Evolutionary conservation across 2,888 invertebrate genomes (phyloP).

Genomic region (Amiota minor): DNA sequence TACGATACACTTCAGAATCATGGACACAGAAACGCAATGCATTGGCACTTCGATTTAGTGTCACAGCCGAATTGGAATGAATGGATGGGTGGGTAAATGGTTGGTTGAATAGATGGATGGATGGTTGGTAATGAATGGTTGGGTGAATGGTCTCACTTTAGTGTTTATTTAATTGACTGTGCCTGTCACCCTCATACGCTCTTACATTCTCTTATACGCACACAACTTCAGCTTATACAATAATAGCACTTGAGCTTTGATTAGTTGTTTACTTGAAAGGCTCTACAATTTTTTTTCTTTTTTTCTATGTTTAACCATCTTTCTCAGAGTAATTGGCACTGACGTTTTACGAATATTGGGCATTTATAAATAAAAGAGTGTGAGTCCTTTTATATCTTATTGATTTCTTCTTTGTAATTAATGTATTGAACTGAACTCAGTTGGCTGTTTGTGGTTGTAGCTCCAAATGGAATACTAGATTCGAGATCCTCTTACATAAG

Average conservation of each 20-base stretch:
- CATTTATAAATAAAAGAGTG: background rate
- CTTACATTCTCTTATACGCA: conserved; percentile 20
- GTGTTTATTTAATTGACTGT: conserved; percentile 69
- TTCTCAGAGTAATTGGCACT: conserved; percentile 33
- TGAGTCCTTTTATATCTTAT: background rate
- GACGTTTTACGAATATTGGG: conserved; percentile 17
- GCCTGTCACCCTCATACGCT: conserved; percentile 21
- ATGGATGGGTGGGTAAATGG: background rate
- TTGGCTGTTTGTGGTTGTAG: too few relatives aligned
- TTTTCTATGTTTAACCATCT: background rate
- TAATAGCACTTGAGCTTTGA: conserved; percentile 62
- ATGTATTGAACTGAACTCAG: too few relatives aligned
- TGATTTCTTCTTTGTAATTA: too few relatives aligned
- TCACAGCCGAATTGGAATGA: conserved; percentile 39
- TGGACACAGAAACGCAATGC: conserved; percentile 32
- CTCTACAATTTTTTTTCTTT: background rate
- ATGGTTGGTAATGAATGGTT: too few relatives aligned
- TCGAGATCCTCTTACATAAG: too few relatives aligned
- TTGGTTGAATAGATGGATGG: background rate
- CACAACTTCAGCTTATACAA: conserved; percentile 35
- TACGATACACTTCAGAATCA: conserved; percentile 48
- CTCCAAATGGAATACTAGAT: too few relatives aligned
- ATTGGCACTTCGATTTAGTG: conserved; percentile 51
- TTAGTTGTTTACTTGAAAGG: conserved; percentile 51
- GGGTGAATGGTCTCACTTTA: background rate